These are phyloP conservation scores for Sarcoramphus papa DNA, from an alignment of 2,797 vertebrate species.

Conservation along the genomic window DNA sequence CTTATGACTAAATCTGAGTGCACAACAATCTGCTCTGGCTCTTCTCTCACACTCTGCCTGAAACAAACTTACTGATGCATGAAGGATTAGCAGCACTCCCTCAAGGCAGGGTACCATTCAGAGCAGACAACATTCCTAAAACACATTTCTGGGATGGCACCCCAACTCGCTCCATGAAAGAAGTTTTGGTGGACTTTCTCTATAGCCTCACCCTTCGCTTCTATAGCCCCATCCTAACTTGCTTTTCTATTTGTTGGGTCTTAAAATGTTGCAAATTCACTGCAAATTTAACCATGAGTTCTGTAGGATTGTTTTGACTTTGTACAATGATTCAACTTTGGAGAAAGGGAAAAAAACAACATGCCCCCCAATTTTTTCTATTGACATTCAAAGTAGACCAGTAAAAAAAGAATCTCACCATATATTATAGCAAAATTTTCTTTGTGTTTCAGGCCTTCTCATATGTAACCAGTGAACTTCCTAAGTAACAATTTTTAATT, in stretches of 20 bases:
- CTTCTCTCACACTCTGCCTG: not conserved
- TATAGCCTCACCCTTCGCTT: not conserved
- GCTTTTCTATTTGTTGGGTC: not conserved
- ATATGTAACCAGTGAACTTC: not conserved
- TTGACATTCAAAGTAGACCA: not conserved
- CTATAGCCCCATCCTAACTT: not conserved
- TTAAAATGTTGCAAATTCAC: not conserved
- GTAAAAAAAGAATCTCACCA: not conserved
- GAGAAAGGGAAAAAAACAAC: not conserved
- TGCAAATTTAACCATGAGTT: not conserved
- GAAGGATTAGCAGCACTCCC: not conserved
- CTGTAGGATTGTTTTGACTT: not conserved
- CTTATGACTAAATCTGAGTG: not conserved
- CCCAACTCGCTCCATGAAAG: accelerated
- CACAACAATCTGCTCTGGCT: not conserved
- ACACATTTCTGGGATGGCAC: not conserved
- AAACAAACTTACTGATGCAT: not conserved
- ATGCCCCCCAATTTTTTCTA: accelerated
- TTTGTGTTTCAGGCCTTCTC: not conserved
- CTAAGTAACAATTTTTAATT: not conserved
- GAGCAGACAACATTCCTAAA: not conserved
- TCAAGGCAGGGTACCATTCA: not conserved
- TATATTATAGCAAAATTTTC: not conserved
- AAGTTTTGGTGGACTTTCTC: not conserved
- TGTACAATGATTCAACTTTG: not conserved